These are phyloP conservation scores for Drosophila mayri DNA, from an alignment of 1,140 invertebrate genomes.

Conservation along the genomic window DNA sequence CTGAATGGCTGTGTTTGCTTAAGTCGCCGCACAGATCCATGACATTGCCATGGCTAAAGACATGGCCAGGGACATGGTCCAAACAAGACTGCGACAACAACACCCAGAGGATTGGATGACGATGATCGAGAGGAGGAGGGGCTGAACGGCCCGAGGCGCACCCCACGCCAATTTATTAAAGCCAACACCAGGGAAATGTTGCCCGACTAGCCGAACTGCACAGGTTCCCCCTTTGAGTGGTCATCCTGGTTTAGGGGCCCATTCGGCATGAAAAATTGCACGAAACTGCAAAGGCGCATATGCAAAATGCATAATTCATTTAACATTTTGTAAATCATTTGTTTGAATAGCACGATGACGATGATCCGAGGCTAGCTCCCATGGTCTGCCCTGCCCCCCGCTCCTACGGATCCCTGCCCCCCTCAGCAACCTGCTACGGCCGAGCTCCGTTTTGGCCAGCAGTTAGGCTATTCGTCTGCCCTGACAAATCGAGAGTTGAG, in stretches of 20 bases:
- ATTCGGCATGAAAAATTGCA: conserved; percentile 76
- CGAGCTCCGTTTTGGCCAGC: conserved; percentile 44
- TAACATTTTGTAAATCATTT: conserved; percentile 85
- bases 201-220: conserved; percentile 20
- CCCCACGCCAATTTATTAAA: conserved; percentile 82
- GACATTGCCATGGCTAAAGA: conserved; percentile 62
- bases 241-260: conserved; percentile 20
- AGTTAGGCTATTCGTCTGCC: conserved; percentile 78
- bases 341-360: conserved; percentile 84
- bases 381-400: conserved; percentile 26
- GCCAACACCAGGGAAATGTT: conserved; percentile 68
- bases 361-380: conserved; percentile 54
- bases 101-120: conserved; percentile 34
- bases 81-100: conserved; percentile 61
- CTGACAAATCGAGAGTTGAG: conserved; percentile 73
- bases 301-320: conserved; percentile 84
- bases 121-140: conserved; percentile 4
- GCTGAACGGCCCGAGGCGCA: conserved; percentile 65
- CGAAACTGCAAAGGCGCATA: conserved; percentile 67
- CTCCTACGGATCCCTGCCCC: conserved; percentile 13
- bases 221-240: conserved; percentile 33
- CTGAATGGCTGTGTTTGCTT: conserved; percentile 71
- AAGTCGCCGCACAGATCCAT: conserved; percentile 53
- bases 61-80: conserved; percentile 37
- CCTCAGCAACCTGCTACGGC: conserved; percentile 45